Base-by-base conservation (phyloP, 1,140 invertebrate genomes). In the Diprion similis region DNA sequence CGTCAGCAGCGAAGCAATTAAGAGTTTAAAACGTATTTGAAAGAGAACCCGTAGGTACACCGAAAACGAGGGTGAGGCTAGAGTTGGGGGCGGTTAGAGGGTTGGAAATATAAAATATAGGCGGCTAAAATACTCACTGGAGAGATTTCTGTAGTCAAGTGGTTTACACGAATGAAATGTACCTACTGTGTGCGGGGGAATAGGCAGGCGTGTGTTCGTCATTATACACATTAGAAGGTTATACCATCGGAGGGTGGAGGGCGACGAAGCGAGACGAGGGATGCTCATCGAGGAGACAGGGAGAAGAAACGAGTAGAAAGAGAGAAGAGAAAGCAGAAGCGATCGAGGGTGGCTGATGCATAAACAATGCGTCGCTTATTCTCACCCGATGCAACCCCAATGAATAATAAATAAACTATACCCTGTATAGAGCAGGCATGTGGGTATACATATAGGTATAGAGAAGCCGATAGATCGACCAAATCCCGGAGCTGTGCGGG, bases 331-430 rank as follows among this genome's bases (percentile, higher is more conserved):
- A 37, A 59, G n/a, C 11, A 59, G 9, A 59, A 59, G 51, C 51
- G 51, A 59, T 59, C 51, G 51, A 59, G 51, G 51, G 51, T 59
- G 51, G 51, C n/a, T 59, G n/a, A 59, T 59, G 51, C 51, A 59
- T 59, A 59, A 59, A 59, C 51, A 59, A 59, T 59, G 51, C 51
- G 51, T 59, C 51, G 51, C 51, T 59, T 59, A 59, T 59, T 59
- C 51, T 59, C 51, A 8, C 51, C 51, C 51, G 51, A 59, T 59
- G 51, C 51, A 59, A 59, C 51, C 51, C 51, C 51, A 59, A 59
- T 59, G 51, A 59, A 59, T 59, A 59, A 59, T 59, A 59, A 59
- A 59, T 59, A 59, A 59, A 59, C 51, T 59, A 37, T 37, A 59
- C 51, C 51, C 51, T 59, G n/a, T 17, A 8, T 17, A 59, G 24